Evolutionary conservation across 2,797 vertebrate genomes (phyloP), one percentile per base, ranked within the genome.

Genomic region (Diceros bicornis): DNA sequence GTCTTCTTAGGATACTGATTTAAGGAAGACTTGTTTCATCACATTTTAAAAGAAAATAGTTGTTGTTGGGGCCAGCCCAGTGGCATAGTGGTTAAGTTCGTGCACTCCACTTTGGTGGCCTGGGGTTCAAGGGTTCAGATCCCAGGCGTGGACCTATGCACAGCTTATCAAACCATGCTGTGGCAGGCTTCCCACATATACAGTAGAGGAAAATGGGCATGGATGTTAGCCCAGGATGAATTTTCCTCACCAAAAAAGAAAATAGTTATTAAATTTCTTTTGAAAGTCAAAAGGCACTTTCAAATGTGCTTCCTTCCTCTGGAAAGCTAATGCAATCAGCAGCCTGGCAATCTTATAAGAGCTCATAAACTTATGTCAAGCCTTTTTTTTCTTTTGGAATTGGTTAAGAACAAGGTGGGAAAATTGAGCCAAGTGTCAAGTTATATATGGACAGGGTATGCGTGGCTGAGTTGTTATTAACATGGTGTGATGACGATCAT

Each of bases 231-330:
- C 41, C 41, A 41, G 41, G 41, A 41, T 41, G 41, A 41, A 41
- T 41, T 41, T 41, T 41, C 41, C 41, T 41, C 41, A 41, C 41
- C 41, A 41, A 41, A 87, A 64, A 83, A 47, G 50, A 64, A 91
- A 96, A 61, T 52, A 47, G 47, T 47, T 47, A 2, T 74, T 78
- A 57, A 68, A 66, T 89, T 89, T 96, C 34, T 91, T 57, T 84
- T 81, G 32, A 74, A 88, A 88, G 23, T 61, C 84, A 68, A 94
- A 95, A 61, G 69, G 37, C 6, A 78, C 64, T 85, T 91, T 75
- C 75, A 78, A 82, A 89, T 95, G 37, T 81, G 66, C 20, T 64
- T 96, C 18, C 32, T 88, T 89, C 87, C 52, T 85, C 23, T 44
- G 50, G 97, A 96, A 83, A 91, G 66, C 64, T 74, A 66, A 8